A percentile compares a stretch with the other conserved stretches of the same genome.
These are phyloP conservation scores for Sarcoramphus papa DNA, from an alignment of 2,797 vertebrate genomes.

Conservation along the genomic window DNA sequence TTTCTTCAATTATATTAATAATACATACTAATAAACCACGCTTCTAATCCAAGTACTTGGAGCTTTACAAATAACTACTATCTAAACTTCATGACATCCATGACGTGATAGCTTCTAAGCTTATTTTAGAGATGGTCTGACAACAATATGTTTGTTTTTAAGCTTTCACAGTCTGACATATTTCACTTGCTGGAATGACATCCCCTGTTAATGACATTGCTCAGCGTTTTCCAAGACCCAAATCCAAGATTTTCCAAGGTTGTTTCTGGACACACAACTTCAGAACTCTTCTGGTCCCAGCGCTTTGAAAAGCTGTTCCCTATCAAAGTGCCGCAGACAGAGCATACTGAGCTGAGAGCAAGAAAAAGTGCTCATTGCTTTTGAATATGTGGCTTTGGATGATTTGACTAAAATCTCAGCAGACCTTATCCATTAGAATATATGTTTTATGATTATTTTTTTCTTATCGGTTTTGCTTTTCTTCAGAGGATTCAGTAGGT, in stretches of 20 bases:
- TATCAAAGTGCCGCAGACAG: not conserved
- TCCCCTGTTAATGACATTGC: not conserved
- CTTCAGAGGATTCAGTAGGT: not conserved
- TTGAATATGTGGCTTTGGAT: not conserved
- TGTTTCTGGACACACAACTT: not conserved
- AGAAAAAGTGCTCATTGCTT: not conserved
- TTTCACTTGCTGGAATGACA: not conserved
- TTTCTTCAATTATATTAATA: not conserved
- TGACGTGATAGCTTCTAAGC: not conserved
- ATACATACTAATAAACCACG: not conserved
- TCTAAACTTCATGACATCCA: not conserved
- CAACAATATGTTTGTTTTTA: not conserved
- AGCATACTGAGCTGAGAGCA: not conserved
- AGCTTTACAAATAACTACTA: not conserved
- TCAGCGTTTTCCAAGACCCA: not conserved
- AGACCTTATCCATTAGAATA: not conserved
- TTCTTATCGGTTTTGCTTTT: not conserved
- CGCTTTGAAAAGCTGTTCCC: not conserved
- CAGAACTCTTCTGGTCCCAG: not conserved
- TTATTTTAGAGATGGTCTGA: not conserved
- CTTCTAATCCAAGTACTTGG: not conserved
- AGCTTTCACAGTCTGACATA: not conserved
- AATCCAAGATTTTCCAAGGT: not conserved
- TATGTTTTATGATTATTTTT: not conserved
- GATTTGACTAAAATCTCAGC: not conserved